These are phyloP conservation scores for Mystacides longicornis DNA, from an alignment of 2,888 invertebrate species.

Conservation along the genomic window DNA sequence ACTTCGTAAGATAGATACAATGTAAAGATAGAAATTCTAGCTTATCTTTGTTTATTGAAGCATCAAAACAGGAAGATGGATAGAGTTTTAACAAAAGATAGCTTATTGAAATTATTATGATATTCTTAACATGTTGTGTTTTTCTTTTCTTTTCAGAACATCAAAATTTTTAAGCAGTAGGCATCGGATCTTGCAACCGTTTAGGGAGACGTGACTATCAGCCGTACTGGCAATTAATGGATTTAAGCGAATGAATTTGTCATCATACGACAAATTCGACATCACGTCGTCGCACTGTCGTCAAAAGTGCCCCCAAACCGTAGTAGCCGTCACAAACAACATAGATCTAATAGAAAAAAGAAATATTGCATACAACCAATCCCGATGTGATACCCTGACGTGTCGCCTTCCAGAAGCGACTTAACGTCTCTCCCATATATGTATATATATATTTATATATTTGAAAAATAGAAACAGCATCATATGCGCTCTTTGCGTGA, in stretches of 20 bases:
- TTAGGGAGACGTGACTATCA: constrained; percentile 93
- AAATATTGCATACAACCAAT: no score
- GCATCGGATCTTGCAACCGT: constrained; percentile 94
- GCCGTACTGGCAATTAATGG: constrained; percentile 30
- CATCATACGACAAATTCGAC: constrained; percentile 30
- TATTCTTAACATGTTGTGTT: constrained; percentile 2
- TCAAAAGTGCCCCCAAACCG: constrained; percentile 24
- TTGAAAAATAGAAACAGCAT: no score
- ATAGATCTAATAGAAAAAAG: neutral
- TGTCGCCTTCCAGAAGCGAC: neutral
- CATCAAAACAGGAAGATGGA: no score
- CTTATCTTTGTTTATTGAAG: no score
- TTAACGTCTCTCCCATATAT: neutral
- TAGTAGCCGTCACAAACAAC: neutral
- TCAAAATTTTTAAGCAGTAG: constrained; percentile 96
- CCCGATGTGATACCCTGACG: neutral
- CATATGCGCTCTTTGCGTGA: neutral
- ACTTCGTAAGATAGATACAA: no score
- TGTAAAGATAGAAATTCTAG: no score
- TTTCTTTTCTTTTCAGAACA: constrained; percentile 55
- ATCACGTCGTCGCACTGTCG: constrained; percentile 33
- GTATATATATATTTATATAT: neutral
- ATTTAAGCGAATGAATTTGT: constrained; percentile 28
- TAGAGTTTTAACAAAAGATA: no score
- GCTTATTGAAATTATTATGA: no score